Percentiles rank a stretch among this genome's conserved stretches.
Conservation (phyloP, 2,113 vertebrate species). For the Phodopus roborovskii region DNA sequence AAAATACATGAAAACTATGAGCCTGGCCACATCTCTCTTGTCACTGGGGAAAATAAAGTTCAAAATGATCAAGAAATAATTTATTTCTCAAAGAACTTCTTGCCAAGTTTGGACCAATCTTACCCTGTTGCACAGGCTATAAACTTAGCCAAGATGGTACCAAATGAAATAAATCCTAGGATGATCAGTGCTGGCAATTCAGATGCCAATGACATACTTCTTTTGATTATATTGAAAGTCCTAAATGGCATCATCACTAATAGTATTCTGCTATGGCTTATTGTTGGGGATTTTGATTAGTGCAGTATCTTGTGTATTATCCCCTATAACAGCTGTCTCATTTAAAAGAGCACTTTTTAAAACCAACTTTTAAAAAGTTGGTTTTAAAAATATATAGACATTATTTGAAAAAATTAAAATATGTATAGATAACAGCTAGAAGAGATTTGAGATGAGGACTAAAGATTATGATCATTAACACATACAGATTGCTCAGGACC, state of each 20-base stretch:
- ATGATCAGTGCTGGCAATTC: neutral
- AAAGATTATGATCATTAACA: neutral
- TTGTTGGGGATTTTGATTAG: constrained; percentile 61
- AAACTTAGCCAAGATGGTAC: constrained; percentile 53
- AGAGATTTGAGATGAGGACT: neutral
- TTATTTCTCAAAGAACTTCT: constrained; percentile 59
- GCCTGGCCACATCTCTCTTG: constrained; percentile 66
- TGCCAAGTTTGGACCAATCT: constrained; percentile 56
- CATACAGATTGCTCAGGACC: neutral
- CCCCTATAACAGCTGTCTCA: constrained; percentile 49
- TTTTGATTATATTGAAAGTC: constrained; percentile 50
- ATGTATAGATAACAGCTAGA: neutral
- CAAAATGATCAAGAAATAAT: constrained; percentile 67
- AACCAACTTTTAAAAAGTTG: no score
- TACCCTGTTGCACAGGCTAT: constrained; percentile 35
- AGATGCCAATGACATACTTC: neutral
- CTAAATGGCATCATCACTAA: constrained; percentile 55
- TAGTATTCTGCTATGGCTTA: neutral
- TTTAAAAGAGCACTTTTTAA: constrained; percentile 9
- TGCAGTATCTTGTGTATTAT: constrained; percentile 42
- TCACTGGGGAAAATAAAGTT: constrained; percentile 71
- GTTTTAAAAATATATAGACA: neutral
- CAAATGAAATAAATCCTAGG: constrained; percentile 55
- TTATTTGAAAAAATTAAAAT: neutral
- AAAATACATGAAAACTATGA: constrained; percentile 50